Evolutionary conservation across 64 coral and sea anemone genomes (phyloP).

Genomic region (Montipora cactus): DNA sequence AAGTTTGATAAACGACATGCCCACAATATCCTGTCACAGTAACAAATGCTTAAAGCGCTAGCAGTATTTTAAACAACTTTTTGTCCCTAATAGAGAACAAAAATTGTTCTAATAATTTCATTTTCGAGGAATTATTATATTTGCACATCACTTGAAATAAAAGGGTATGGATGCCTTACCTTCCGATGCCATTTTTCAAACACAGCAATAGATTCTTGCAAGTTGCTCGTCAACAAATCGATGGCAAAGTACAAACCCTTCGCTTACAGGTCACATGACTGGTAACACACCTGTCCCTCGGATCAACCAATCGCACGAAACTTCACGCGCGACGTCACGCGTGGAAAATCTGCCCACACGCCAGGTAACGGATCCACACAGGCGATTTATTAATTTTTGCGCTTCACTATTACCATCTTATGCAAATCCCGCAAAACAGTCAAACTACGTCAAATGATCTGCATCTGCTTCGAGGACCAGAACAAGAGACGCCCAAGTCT

Average conservation of each 20-base stretch:
- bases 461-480: too few relatives aligned
- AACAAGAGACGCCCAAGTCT: too few relatives aligned
- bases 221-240: neutral
- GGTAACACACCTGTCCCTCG: neutral
- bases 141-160: neutral
- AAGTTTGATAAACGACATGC: neutral
- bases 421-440: too few relatives aligned
- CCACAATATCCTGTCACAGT: neutral
- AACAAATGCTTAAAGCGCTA: neutral
- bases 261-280: conserved; percentile 7
- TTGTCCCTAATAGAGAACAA: neutral
- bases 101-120: neutral
- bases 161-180: neutral
- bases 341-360: neutral
- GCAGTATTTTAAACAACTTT: neutral
- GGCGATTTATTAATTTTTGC: too few relatives aligned
- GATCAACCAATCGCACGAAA: conserved; percentile 2
- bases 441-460: too few relatives aligned
- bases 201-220: neutral
- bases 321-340: neutral
- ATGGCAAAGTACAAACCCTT: neutral
- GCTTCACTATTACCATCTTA: too few relatives aligned
- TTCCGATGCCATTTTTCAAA: neutral
- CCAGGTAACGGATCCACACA: too few relatives aligned
- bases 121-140: neutral